Evolutionary conservation across 2,113 vertebrate species (phyloP), one percentile per base, ranked within the genome.

Genomic region (Phyllopteryx taeniolatus): DNA sequence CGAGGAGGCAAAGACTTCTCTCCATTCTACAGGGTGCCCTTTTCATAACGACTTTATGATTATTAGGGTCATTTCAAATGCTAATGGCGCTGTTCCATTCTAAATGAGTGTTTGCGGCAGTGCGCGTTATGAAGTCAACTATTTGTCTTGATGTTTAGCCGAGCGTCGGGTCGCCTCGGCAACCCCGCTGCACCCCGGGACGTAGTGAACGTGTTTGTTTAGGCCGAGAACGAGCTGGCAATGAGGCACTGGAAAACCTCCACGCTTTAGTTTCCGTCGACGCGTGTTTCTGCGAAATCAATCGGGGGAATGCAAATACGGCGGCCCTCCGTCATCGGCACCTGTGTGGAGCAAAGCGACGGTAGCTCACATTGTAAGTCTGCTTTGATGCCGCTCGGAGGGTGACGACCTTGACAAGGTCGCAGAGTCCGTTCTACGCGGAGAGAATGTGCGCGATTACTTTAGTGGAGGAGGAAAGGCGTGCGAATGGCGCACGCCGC

Each of bases 371-470:
- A 27, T 27, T 27, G 4, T 6, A 35, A 60, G 11, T 49, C 46
- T 13, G 27, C 57, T 33, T 33, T 31, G 15, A 8, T 60, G 57
- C 57, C 4, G 57, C 57, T 15, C 54, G n/a, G 19, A 57, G 4
- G 56, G n/a, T 57, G n/a, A 70, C 78, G 84, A 83, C 79, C 81
- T 81, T 85, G 72, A 35, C 76, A 81, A 84, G 78, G 80, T 80
- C 53, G 79, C 51, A 44, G 43, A 15, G 70, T 75, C 67, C 70
- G 75, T 75, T 79, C 72, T 75, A 51, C 14, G 10, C 12, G 15
- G 27, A 43, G 56, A 74, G 73, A 78, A 79, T 46, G n/a, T 42
- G 71, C 65, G 74, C 78, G 79, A 72, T 77, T 75, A 74, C 73
- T 74, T 70, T 67, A 42, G 67, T 3, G 12, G 20, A 11, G 74